Evolutionary conservation across 2,888 invertebrate genomes (phyloP).

Genomic region (Tridacna gigas): DNA sequence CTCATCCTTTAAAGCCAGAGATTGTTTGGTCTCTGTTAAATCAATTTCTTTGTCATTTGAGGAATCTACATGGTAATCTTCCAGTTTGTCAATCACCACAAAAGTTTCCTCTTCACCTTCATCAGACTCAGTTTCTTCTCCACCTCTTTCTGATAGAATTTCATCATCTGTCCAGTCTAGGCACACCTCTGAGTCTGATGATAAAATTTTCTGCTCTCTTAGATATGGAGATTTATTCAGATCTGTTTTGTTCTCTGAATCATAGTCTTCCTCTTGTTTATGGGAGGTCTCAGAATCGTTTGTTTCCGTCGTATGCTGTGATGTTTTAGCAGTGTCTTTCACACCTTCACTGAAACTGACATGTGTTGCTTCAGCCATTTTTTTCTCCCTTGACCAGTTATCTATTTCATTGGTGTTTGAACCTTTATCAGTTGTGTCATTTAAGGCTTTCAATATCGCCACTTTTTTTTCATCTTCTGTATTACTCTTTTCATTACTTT

Average conservation of each 20-base stretch:
- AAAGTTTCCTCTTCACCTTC: slow-evolving; percentile 31
- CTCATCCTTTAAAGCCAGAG: too few relatives aligned
- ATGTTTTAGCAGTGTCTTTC: neutral
- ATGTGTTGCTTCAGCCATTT: too few relatives aligned
- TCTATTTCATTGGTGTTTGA: too few relatives aligned
- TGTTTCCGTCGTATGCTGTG: too few relatives aligned
- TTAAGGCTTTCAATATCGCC: too few relatives aligned
- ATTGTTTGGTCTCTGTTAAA: too few relatives aligned
- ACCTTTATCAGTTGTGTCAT: too few relatives aligned
- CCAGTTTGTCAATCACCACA: slow-evolving; percentile 38
- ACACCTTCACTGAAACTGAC: too few relatives aligned
- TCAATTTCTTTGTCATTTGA: neutral
- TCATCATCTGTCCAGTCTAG: slow-evolving; percentile 53
- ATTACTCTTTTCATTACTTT: neutral
- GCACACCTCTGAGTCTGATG: slow-evolving; percentile 47
- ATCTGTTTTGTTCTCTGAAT: too few relatives aligned
- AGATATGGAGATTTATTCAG: too few relatives aligned
- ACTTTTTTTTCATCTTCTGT: neutral
- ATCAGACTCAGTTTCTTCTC: slow-evolving; percentile 16
- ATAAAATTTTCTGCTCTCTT: slow-evolving; percentile 24
- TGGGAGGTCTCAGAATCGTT: neutral
- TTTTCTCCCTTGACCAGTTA: too few relatives aligned
- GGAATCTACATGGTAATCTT: slow-evolving; percentile 19
- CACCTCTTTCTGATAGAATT: slow-evolving; percentile 18
- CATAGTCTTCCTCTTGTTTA: neutral